Evolutionary conservation across 2,113 vertebrate genomes (phyloP), one percentile per base, ranked within the genome.

Genomic region (Podiceps cristatus): DNA sequence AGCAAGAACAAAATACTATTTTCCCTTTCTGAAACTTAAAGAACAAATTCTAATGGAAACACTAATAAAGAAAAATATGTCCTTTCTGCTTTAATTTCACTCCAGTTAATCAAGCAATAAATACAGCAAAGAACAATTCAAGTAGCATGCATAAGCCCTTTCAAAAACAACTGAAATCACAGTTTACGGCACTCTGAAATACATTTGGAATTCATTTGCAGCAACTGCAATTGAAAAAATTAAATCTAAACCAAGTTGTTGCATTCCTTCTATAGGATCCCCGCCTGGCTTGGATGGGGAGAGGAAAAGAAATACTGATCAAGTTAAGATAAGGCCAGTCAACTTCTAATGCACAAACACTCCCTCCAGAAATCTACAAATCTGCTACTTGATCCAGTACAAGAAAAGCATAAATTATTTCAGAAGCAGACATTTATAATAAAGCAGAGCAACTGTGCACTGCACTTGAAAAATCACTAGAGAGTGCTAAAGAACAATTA

Each of bases 401-500:
- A 77, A 77, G 52, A 28, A 84, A 88, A 81, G 5, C 12, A 71
- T 10, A 82, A 64, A 52, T 47, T 0, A 78, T 68, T 86, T 84
- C 60, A 84, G 72, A 86, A 83, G 22, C 47, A 88, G 67, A 47
- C 25, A 60, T 74, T 71, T 95, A 27, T 67, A 69, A 80, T 77
- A 49, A 67, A 55, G 45, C 44, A 73, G 10, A 81, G 29, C 18
- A 95, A 81, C 35, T 20, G 10, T 75, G 94, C 42, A 78, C 60
- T 95, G 80, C 88, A 85, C 81, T 92, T 92, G 59, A 87, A 89
- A 94, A 94, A 79, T 92, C 96, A 97, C 95, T 95, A 97, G 96
- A 91, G 96, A 95, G 96, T 93, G 96, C 95, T 95, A 91, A 94
- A 86, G 88, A 91, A 95, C 95, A 96, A 88, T 92, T 92, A 95